Base-by-base conservation (phyloP, 2,797 vertebrate species). In the Melanogrammus aeglefinus region DNA sequence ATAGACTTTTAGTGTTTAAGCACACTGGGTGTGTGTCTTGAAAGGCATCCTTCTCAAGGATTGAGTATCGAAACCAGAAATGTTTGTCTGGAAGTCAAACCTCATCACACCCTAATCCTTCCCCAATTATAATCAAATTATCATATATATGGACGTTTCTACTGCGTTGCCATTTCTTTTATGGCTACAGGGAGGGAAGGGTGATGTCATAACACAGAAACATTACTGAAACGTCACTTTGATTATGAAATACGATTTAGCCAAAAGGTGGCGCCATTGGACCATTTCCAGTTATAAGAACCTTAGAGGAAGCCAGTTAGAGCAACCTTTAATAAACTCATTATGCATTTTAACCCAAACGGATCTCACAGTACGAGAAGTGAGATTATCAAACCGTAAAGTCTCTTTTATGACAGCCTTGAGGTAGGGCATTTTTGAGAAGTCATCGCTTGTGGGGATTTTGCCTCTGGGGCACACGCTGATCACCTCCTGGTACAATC, bases 391-490 rank as follows among this genome's bases (percentile, higher is more conserved):
- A 78, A 5, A 96, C 95, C 95, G 92, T 2, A 96, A 88, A 0
- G 93, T 95, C 81, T 96, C 95, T 79, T 79, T 92, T 83, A 95
- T 79, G 74, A 94, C 6, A 8, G 95, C 94, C 87, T 95, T 96
- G 41, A 95, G 88, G 73, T 82, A 91, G 0, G 94, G 92, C 95
- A 96, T 96, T 7, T 77, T 86, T 36, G 76, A 21, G 1, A 94
- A 81, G 83, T 94, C 93, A 0, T 93, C 87, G 4, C 90, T 92
- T 76, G 24, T 77, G 6, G 93, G 94, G 75, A 92, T 80, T 74
- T 85, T 83, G 78, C 92, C 87, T 35, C 93, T 92, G 0, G 94
- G 94, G 24, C 92, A 94, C 70, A 93, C 78, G 0, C 85, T 73
- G 1, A 77, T 80, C 74, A 96, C 91, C 78, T 96, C 95, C 77